Evolutionary conservation across 2,797 vertebrate species (phyloP).

Genomic region (Masticophis lateralis): DNA sequence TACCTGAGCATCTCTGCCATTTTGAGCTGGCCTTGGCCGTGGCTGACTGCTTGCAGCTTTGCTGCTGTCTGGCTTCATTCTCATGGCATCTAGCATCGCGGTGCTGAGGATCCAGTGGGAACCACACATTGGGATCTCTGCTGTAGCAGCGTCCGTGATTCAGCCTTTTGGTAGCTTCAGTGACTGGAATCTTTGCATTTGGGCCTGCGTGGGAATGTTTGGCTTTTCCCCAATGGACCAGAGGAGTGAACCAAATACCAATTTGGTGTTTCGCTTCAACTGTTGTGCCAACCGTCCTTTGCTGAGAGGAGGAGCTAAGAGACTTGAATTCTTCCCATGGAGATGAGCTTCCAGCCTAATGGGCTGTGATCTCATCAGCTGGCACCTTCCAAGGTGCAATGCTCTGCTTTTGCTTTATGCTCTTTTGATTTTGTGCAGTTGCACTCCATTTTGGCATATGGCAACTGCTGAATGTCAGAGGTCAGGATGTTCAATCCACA

Average conservation of each 20-base stretch:
- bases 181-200: not conserved
- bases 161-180: not conserved
- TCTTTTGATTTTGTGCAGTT: not conserved
- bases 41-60: not conserved
- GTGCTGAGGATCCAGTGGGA: not conserved
- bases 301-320: not conserved
- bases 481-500: not conserved
- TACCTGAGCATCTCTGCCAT: not conserved
- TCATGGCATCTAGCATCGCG: not conserved
- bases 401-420: not conserved
- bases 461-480: not conserved
- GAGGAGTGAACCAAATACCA: not conserved
- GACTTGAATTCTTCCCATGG: not conserved
- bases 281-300: not conserved
- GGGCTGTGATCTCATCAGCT: not conserved
- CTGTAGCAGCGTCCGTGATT: not conserved
- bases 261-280: not conserved
- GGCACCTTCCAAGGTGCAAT: not conserved
- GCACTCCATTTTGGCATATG: not conserved
- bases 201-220: not conserved
- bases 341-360: not conserved
- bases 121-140: not conserved
- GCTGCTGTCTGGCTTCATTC: not conserved
- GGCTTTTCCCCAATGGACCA: not conserved
- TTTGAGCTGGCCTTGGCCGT: not conserved